phyloP scores from a whole-genome alignment of 2,797 vertebrate genomes.

The Falco cherrug region DNA sequence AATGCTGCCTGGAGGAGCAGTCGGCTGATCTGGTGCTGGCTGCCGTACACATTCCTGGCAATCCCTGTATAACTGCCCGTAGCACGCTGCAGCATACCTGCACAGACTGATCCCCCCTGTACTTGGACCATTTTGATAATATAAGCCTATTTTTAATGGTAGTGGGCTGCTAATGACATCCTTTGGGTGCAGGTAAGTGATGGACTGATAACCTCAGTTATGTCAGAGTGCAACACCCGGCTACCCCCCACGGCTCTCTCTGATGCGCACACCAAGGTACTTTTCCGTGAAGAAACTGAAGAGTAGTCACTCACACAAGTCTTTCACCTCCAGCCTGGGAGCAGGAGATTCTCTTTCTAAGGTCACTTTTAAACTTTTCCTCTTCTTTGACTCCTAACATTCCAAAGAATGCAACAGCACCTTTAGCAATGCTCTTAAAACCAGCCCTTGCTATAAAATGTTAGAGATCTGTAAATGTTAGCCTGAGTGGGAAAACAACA shows the following conservation, averaged over 20 bases:
- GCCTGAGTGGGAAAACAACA: neutral
- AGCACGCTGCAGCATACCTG: neutral
- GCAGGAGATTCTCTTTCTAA: neutral
- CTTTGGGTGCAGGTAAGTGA: neutral
- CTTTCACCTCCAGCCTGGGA: neutral
- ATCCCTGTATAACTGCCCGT: neutral
- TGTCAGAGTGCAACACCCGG: accelerated
- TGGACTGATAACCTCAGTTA: neutral
- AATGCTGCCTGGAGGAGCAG: neutral
- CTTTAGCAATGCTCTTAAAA: neutral
- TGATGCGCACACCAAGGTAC: too few relatives aligned
- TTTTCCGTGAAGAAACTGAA: neutral
- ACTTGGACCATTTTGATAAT: neutral
- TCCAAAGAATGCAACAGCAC: neutral
- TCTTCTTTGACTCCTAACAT: neutral
- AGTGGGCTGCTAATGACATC: neutral
- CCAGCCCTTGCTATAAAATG: neutral
- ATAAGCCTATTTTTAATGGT: neutral
- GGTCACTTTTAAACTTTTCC: neutral
- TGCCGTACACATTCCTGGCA: neutral
- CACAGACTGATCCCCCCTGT: neutral
- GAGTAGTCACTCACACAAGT: neutral
- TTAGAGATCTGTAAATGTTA: neutral
- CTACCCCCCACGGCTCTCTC: neutral
- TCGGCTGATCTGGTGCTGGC: neutral